Conservation (phyloP, 2,888 invertebrate genomes). For the Cephalotes varians region DNA sequence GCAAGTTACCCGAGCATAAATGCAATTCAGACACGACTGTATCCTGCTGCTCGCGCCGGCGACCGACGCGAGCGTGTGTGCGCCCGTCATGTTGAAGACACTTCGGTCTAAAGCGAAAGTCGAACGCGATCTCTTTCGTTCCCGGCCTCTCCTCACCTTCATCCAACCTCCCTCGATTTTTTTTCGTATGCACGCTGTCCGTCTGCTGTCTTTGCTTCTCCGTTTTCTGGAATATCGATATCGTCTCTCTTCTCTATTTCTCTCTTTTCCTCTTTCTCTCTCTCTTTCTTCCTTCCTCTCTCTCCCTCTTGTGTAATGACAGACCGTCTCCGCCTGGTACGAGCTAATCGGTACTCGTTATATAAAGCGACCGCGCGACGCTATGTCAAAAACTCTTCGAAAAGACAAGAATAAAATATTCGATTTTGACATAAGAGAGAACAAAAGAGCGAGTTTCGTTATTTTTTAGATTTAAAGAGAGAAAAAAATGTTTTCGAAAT, state of each 20-base stretch:
- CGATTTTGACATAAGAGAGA: neutral
- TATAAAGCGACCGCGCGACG: constrained; percentile 71
- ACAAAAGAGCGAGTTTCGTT: too few relatives aligned
- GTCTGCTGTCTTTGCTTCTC: constrained; percentile 29
- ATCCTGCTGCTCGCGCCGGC: constrained; percentile 33
- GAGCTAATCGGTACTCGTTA: constrained; percentile 79
- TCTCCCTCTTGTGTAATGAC: constrained; percentile 63
- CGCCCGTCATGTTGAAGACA: constrained; percentile 54
- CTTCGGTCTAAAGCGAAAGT: constrained; percentile 71
- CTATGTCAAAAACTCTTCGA: constrained; percentile 15
- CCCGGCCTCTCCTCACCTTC: constrained; percentile 28
- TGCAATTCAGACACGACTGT: constrained; percentile 45
- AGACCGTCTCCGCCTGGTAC: constrained; percentile 77
- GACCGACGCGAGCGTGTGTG: constrained; percentile 47
- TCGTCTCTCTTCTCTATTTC: neutral
- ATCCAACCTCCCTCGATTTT: constrained; percentile 37
- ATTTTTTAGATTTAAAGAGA: neutral
- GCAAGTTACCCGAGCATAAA: constrained; percentile 46
- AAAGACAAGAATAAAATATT: neutral
- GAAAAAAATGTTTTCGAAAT: neutral
- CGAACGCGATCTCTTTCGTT: constrained; percentile 54
- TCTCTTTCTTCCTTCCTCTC: constrained; percentile 18
- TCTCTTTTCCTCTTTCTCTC: neutral
- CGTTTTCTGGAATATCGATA: constrained; percentile 47
- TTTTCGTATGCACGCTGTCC: neutral